These are phyloP conservation scores for Oasisia sp. DNA, from an alignment of 2,888 invertebrate genomes.

Conservation along the genomic window DNA sequence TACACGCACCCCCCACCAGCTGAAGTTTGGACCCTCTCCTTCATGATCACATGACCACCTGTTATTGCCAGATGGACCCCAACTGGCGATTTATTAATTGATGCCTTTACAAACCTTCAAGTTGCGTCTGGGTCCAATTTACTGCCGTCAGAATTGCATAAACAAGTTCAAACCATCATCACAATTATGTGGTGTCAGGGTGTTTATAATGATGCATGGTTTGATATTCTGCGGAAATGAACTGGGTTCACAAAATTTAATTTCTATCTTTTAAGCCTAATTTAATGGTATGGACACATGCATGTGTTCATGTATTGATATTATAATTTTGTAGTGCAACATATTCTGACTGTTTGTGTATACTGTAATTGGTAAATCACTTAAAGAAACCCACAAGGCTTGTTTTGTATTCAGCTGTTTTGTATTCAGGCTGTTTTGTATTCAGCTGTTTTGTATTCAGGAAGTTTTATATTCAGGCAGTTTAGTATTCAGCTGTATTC, in stretches of 20 bases:
- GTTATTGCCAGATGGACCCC: not conserved
- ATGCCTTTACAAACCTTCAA: not conserved
- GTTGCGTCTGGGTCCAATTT: not conserved
- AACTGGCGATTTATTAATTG: not conserved
- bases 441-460: too few relatives aligned
- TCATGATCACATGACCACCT: too few relatives aligned
- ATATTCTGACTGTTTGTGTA: not conserved
- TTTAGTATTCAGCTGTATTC: too few relatives aligned
- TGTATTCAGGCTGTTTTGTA: too few relatives aligned
- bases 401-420: too few relatives aligned
- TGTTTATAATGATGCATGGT: not conserved
- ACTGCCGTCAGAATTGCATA: not conserved
- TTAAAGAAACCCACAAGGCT: too few relatives aligned
- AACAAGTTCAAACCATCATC: not conserved
- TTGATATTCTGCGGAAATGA: not conserved
- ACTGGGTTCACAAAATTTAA: not conserved
- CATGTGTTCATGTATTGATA: not conserved
- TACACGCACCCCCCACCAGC: too few relatives aligned
- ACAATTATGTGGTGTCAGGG: not conserved
- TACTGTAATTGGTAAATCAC: too few relatives aligned
- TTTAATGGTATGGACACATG: not conserved
- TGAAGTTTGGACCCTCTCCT: too few relatives aligned
- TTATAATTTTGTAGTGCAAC: not conserved
- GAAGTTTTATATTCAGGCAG: too few relatives aligned
- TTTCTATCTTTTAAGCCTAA: not conserved